Evolutionary conservation across 2,888 invertebrate genomes (phyloP), one percentile per base, ranked within the genome.

Genomic region (Imbricaverruca yamaguchii): DNA sequence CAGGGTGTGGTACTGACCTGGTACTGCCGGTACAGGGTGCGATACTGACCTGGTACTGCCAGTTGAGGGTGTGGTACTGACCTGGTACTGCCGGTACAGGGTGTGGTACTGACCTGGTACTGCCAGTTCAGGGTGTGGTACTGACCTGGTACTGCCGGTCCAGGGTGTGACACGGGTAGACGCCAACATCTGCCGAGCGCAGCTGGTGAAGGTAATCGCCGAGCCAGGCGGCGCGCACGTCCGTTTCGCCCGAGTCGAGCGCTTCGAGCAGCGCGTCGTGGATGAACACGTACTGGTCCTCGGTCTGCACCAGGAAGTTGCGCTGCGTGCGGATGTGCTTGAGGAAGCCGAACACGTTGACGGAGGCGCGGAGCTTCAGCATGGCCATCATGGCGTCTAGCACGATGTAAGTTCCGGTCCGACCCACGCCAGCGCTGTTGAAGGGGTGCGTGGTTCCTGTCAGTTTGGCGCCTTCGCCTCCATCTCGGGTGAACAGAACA

Each of bases 281-380:
- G 84, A 98, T 95, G 89, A 98, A 97, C 84, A 97, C 95, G 88
- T 98, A 98, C 87, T 98, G 98, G 86, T 98, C 98, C 89, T 98
- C 97, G 18, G 98, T 98, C 88, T 98, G 98, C 0, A 98, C 98
- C 84, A 98, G 90, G 88, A 95, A 97, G 88, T 97, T 97, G 81
- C 98, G 89, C 88, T 90, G 90, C 83, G 87, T 86, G 81, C 98
- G 91, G 86, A 98, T 98, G 86, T 98, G 95, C 84, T 94, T 93
- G 79, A 98, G 90, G 88, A 97, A 98, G 79, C 95, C 96, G 86
- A 93, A 94, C 0, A 97, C 93, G 84, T 96, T 96, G 11, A 97
- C 91, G 83, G 95, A 94, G 82, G 92, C 92, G 84, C 94, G 92
- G 82, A 92, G 91, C 85, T 93, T 92, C 78, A 97, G 93, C 88